Evolutionary conservation across 2,113 vertebrate species (phyloP).

Genomic region (Butorides virescens): DNA sequence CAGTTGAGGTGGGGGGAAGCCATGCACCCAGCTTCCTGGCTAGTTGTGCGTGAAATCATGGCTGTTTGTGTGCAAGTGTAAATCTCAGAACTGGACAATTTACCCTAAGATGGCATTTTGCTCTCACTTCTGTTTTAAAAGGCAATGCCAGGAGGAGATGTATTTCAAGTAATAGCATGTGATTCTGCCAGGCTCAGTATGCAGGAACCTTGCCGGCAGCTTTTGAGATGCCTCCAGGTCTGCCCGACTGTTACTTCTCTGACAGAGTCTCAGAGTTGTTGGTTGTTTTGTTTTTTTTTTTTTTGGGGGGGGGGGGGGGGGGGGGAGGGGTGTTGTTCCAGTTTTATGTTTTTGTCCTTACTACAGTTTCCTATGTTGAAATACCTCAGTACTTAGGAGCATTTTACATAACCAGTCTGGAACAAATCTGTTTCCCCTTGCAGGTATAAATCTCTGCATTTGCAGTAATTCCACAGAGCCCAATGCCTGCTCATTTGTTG

Average conservation of each 20-base stretch:
- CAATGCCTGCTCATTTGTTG: not conserved
- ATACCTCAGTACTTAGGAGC: not conserved
- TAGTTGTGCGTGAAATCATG: not conserved
- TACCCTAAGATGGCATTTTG: not conserved
- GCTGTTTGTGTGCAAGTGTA: not conserved
- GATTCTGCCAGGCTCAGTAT: not conserved
- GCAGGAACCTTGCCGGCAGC: not conserved
- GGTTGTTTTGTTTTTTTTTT: not conserved
- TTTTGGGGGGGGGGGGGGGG: too few relatives aligned
- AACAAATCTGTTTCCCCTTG: not conserved
- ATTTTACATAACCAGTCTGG: not conserved
- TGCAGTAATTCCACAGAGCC: not conserved
- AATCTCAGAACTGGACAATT: not conserved
- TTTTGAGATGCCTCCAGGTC: not conserved
- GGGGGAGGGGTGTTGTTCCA: fast-evolving
- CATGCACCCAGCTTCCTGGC: not conserved
- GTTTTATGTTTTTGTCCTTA: not conserved
- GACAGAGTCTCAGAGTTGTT: not conserved
- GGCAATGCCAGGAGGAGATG: not conserved
- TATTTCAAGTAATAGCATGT: not conserved
- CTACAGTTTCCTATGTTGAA: not conserved
- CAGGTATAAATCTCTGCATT: not conserved
- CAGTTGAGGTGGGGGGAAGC: fast-evolving
- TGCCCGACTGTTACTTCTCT: not conserved
- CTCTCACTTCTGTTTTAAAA: not conserved